A percentile compares a stretch with the other conserved stretches of the same genome.
phyloP scores from a whole-genome alignment of 2,113 vertebrate genomes.

The Varanus salvator region DNA sequence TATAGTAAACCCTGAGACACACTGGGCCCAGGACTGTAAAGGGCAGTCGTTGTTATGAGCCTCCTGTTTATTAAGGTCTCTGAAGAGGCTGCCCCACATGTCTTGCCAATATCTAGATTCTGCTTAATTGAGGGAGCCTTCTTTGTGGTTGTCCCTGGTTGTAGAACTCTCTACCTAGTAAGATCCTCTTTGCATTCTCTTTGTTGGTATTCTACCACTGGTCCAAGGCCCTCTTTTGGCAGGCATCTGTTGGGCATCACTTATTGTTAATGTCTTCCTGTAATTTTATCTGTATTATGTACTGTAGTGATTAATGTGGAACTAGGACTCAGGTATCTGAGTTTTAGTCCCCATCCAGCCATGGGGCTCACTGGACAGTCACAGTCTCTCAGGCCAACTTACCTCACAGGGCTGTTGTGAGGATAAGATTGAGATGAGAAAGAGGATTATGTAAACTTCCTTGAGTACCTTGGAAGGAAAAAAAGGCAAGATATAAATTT shows the following conservation, averaged over 20 bases:
- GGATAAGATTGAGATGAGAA: no score
- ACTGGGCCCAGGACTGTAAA: neutral
- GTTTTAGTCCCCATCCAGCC: no score
- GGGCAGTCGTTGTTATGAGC: no score
- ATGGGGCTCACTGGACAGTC: no score
- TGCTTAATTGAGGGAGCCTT: neutral
- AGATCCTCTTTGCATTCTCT: neutral
- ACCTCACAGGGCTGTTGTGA: no score
- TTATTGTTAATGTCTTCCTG: neutral
- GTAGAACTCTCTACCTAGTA: neutral
- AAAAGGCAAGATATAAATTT: no score
- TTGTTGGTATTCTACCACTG: neutral
- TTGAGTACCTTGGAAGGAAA: no score
- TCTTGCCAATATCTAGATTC: neutral
- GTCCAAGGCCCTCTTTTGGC: neutral
- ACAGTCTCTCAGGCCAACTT: no score
- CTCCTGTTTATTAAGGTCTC: neutral
- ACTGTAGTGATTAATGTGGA: no score
- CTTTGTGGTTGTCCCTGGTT: neutral
- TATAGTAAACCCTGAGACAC: neutral
- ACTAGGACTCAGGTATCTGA: no score
- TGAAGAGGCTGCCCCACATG: neutral
- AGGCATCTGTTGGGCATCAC: neutral
- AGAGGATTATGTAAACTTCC: no score
- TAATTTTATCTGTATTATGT: neutral